A percentile compares a stretch with the other conserved stretches of the same genome.
These are phyloP conservation scores for Tenrec ecaudatus DNA, from an alignment of 2,113 vertebrate genomes.

Conservation along the genomic window DNA sequence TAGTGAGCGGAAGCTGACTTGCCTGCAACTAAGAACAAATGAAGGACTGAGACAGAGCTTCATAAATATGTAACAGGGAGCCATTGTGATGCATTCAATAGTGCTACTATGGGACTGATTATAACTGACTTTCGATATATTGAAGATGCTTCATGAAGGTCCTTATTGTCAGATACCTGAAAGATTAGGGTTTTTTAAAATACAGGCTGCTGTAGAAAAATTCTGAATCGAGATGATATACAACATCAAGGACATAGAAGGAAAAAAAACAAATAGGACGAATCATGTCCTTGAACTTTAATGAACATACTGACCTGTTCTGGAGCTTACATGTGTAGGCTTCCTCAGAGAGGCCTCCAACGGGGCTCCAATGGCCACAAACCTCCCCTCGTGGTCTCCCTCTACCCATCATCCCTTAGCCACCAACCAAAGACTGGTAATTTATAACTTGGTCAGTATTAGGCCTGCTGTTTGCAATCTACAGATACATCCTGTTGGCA, in stretches of 20 bases:
- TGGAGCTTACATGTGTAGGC: background rate
- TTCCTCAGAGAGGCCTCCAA: conserved; percentile 33
- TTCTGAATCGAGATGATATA: conserved; percentile 4
- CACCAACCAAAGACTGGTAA: conserved; percentile 9
- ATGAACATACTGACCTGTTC: background rate
- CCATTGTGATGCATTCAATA: conserved; percentile 12
- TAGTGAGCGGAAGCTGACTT: background rate
- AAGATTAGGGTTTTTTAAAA: background rate
- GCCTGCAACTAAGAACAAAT: background rate
- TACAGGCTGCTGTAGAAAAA: background rate
- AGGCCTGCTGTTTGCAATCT: conserved; percentile 72
- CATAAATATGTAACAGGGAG: background rate
- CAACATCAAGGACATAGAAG: background rate
- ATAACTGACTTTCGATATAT: background rate
- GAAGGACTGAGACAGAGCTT: background rate
- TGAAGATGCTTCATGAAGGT: background rate
- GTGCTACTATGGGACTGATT: background rate
- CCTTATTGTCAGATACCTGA: background rate
- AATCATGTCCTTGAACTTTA: conserved; percentile 2
- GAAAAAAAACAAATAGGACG: background rate
- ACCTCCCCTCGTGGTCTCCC: background rate
- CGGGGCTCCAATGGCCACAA: background rate
- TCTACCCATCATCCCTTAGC: conserved; percentile 49
- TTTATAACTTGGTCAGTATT: conserved; percentile 62
- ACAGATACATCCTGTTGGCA: conserved; percentile 74